A percentile compares a stretch with the other conserved stretches of the same genome.
These are phyloP conservation scores for Dolichallabes microphthalmus DNA, from an alignment of 2,113 vertebrate genomes.

Conservation along the genomic window DNA sequence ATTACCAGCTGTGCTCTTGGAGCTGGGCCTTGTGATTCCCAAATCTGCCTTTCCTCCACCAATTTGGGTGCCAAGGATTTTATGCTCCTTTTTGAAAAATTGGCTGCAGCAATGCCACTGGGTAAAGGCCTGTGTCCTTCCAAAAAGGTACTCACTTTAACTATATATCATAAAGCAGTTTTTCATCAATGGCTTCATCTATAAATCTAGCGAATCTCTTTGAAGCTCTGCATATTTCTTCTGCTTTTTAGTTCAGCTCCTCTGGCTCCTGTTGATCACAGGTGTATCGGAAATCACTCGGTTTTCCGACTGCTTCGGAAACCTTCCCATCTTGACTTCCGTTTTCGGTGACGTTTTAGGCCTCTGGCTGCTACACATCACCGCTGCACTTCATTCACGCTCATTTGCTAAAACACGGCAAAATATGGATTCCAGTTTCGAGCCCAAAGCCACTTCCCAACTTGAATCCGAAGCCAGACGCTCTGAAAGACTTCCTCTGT, in stretches of 20 bases:
- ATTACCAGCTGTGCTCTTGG: conserved; percentile 62
- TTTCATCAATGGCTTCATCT: background rate
- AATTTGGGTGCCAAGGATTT: conserved; percentile 58
- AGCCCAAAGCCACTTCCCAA: conserved; percentile 64
- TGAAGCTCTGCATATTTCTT: background rate
- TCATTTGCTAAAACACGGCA: conserved; percentile 41
- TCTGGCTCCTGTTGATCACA: conserved; percentile 41
- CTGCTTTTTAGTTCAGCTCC: background rate
- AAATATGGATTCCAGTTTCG: conserved; percentile 48
- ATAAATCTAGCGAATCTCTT: background rate
- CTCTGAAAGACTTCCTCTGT: conserved; percentile 65
- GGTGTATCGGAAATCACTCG: conserved; percentile 44
- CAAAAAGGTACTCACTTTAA: conserved; percentile 16
- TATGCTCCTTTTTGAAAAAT: conserved; percentile 34
- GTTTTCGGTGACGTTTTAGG: background rate
- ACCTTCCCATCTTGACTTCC: conserved; percentile 14
- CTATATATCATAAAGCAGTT: background rate
- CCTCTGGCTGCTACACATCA: conserved; percentile 43
- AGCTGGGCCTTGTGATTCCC: conserved; percentile 52
- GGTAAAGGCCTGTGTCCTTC: conserved; percentile 11
- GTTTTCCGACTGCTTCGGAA: conserved; percentile 37
- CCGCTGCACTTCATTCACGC: conserved; percentile 2
- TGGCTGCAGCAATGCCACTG: conserved; percentile 26
- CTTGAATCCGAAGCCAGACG: conserved; percentile 57
- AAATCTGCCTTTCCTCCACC: conserved; percentile 52